These are phyloP conservation scores for Nemotelus nigrinus DNA, from an alignment of 2,888 invertebrate species.

Conservation along the genomic window DNA sequence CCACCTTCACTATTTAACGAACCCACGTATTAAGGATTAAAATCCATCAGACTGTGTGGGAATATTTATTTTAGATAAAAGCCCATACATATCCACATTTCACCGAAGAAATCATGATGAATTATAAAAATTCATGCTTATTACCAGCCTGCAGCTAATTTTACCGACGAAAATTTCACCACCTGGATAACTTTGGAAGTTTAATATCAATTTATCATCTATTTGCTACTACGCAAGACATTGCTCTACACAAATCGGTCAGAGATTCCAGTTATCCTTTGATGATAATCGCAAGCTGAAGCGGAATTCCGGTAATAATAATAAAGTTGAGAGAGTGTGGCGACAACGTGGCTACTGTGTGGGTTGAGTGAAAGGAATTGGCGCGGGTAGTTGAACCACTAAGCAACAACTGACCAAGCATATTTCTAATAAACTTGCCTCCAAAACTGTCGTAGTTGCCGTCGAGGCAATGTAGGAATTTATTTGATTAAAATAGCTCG, in stretches of 20 bases:
- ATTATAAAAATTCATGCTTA: conserved; percentile 18
- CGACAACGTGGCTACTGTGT: not conserved
- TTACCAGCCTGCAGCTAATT: conserved; percentile 14
- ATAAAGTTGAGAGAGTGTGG: not conserved
- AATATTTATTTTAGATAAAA: no score
- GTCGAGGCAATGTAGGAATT: conserved; percentile 29
- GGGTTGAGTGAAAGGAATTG: not conserved
- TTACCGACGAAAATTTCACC: not conserved
- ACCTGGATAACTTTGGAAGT: not conserved
- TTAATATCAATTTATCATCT: conserved; percentile 30
- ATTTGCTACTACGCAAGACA: conserved; percentile 13
- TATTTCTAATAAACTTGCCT: conserved; percentile 22
- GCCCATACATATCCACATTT: no score
- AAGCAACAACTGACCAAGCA: not conserved
- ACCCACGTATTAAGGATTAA: no score
- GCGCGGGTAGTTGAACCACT: not conserved
- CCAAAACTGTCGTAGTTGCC: conserved; percentile 9
- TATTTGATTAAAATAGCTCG: conserved; percentile 32
- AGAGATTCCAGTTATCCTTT: not conserved
- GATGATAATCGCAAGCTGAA: not conserved
- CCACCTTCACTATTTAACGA: no score
- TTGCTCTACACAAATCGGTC: not conserved
- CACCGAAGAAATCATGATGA: conserved; percentile 1
- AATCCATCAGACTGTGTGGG: no score
- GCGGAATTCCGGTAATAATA: not conserved